These are phyloP conservation scores for Rhopalosiphum padi DNA, from an alignment of 1,140 invertebrate genomes.

Conservation along the genomic window DNA sequence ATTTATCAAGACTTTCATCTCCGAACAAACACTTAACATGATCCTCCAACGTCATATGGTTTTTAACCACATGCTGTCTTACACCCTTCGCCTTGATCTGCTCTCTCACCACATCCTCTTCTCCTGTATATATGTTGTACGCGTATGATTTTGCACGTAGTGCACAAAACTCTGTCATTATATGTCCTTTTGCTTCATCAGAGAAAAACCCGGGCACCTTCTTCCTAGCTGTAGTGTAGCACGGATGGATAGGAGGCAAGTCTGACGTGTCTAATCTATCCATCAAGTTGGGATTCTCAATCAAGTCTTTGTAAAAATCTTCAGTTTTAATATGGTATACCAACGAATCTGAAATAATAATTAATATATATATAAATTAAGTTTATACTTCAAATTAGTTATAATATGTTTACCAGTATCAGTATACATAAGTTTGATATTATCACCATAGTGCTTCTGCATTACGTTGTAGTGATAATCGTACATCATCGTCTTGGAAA, in stretches of 20 bases:
- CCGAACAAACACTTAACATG: no score
- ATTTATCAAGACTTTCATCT: no score
- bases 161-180: no score
- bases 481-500: background rate
- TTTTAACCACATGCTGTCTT: background rate
- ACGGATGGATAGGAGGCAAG: background rate
- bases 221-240: background rate
- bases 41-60: background rate
- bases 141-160: no score
- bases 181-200: no score
- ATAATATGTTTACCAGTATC: background rate
- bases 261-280: background rate
- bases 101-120: background rate
- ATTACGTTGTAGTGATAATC: background rate
- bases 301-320: background rate
- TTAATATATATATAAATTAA: background rate
- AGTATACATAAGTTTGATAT: background rate
- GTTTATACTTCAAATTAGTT: background rate
- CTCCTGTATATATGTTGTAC: background rate
- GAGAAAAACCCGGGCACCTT: no score
- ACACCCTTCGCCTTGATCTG: constrained; percentile 8
- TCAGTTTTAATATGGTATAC: background rate
- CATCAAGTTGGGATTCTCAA: background rate
- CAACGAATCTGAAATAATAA: constrained; percentile 19
- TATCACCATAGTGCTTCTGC: constrained; percentile 18